Base-by-base conservation (phyloP, 2,113 vertebrate genomes). In the Illadopsis cleaveri region DNA sequence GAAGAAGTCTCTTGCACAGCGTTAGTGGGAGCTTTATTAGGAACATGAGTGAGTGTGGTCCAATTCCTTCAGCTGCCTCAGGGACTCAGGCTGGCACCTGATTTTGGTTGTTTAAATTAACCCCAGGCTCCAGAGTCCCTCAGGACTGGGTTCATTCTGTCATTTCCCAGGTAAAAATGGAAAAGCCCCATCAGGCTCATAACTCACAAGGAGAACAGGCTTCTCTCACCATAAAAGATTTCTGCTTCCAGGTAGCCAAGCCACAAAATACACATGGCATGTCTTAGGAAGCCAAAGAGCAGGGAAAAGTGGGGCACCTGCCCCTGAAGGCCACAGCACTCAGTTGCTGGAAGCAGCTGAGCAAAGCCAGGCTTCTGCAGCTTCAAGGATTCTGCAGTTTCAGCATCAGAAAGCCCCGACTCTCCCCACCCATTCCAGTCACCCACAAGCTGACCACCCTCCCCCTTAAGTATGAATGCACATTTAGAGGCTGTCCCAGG, bases 381-480 rank as follows among this genome's bases (percentile, higher is more conserved):
- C 35, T 68, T 64, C 48, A 45, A 64, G 57, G 30, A 30, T 35
- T 44, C 5, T 2, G 64, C 50, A 87, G 78, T 44, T 68, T 40
- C 69, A 73, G n/a, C 23, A 53, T 8, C 51, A 71, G 47, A 30
- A 30, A 85, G 56, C 10, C 38, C 31, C 56, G 12, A 2, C 12
- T 21, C 40, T 44, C 56, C 27, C 14, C 18, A 24, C 10, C 12
- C 25, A 3, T 27, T 48, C 35, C 37, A n/a, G 47, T 20, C 1
- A 1, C 20, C 33, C 7, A 4, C 60, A 25, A 66, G 56, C 31
- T 15, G 4, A 8, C 28, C 13, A 76, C 38, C 18, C 15, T 51
- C 20, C 1, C 35, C 7, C 2, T 33, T 0, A 56, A 30, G 23
- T 7, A n/a, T 3, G 6, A 33, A 48, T 47, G 44, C 21, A 14